Evolutionary conservation across 2,888 invertebrate species (phyloP), one percentile per base, ranked within the genome.

Genomic region (Tanypteryx hageni): DNA sequence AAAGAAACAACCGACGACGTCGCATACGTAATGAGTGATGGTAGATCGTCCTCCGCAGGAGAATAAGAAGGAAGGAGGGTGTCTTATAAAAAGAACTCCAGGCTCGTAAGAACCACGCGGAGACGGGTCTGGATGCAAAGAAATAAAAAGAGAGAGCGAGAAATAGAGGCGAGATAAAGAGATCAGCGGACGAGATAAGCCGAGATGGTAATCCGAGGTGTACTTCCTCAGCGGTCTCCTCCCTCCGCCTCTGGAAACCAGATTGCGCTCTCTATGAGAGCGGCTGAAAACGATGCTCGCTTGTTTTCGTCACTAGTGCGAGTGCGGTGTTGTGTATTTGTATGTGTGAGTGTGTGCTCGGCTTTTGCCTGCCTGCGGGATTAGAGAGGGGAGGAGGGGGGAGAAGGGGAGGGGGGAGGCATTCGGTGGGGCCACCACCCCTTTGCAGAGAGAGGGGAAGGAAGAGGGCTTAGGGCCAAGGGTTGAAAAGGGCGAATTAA

Each of bases 161-260:
- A 86, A 59, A 86, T 86, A 31, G 16, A 61, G 18, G 86, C 31
- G 61, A 86, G 59, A 86, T 86, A 31, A 10, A 22, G 86, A 86
- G 86, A 86, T 86, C 61, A 59, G 13, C 22, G 61, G 61, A 44
- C 22, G 68, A 86, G 86, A 86, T 86, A 86, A 61, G 61, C 18
- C 16, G 59, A 86, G 86, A 86, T 86, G 86, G 86, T 59, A 86
- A 86, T 86, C 61, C 68, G 22, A n/a, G 68, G 68, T 22, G 68
- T 68, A 68, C 68, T 18, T 68, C 68, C 18, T 18, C 13, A 44
- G 44, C 56, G 44, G 57, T 59, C 31, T 59, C 57, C 83, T n/a
- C 0, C 4, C 85, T 59, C 27, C 85, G 22, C 27, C 59, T 22
- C 27, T 13, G 58, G 58, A 85, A 59, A 85, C n/a, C 85, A 59